phyloP scores from a whole-genome alignment of 2,113 vertebrate species.

The Lutjanus erythropterus region DNA sequence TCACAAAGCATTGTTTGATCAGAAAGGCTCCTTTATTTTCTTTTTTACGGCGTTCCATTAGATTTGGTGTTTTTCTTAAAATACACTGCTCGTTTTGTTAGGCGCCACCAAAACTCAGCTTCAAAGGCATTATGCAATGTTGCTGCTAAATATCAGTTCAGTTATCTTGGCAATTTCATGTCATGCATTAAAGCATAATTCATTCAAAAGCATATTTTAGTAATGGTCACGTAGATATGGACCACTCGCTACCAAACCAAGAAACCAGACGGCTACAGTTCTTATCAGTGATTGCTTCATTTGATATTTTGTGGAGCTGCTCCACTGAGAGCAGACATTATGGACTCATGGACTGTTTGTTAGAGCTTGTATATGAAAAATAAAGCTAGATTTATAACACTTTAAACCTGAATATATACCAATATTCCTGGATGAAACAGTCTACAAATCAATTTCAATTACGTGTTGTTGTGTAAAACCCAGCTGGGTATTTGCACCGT shows the following conservation, averaged over 20 bases:
- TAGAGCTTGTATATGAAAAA: background rate
- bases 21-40: constrained; percentile 53
- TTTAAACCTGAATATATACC: background rate
- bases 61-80: constrained; percentile 39
- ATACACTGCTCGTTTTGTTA: constrained; percentile 40
- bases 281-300: constrained; percentile 45
- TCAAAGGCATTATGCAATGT: constrained; percentile 34
- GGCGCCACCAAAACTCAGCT: constrained; percentile 48
- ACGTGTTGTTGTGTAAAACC: background rate
- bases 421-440: background rate
- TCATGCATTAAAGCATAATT: constrained; percentile 36
- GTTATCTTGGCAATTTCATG: constrained; percentile 36
- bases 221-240: constrained; percentile 36
- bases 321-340: constrained; percentile 7
- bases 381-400: background rate
- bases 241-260: constrained; percentile 30
- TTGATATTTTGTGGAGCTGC: constrained; percentile 41
- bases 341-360: constrained; percentile 24
- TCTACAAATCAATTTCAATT: background rate
- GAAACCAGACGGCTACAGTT: constrained; percentile 32
- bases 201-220: constrained; percentile 47
- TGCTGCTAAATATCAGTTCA: constrained; percentile 22
- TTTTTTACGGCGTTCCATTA: constrained; percentile 40
- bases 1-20: constrained; percentile 68
- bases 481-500: background rate